Percentiles rank a stretch among this genome's conserved stretches.
Conservation (phyloP, 2,797 vertebrate species). For the Sardinella longiceps region DNA sequence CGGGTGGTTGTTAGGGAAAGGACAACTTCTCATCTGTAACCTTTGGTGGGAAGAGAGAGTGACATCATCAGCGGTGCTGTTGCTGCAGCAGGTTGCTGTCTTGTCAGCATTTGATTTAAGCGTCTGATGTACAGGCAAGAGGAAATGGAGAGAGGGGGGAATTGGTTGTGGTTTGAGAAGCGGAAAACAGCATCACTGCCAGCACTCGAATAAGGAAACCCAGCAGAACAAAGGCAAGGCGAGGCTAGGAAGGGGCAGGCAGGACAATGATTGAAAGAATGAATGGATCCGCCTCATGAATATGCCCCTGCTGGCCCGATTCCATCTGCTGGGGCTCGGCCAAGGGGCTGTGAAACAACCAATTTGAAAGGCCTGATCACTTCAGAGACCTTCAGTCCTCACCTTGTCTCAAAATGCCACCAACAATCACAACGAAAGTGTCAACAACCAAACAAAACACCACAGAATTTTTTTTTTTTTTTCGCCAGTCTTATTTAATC, state of each 20-base stretch:
- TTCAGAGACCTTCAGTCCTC: neutral
- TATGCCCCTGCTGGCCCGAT: constrained; percentile 57
- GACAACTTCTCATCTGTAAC: constrained; percentile 40
- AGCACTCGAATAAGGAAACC: constrained; percentile 15
- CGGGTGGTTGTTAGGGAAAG: neutral
- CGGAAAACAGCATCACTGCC: neutral
- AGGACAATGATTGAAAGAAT: constrained; percentile 40
- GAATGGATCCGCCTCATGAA: constrained; percentile 50
- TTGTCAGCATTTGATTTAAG: constrained; percentile 56
- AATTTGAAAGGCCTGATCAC: neutral
- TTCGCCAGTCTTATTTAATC: neutral
- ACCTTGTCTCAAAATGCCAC: neutral
- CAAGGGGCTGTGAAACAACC: neutral
- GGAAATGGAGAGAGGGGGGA: constrained; percentile 35
- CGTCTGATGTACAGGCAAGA: constrained; percentile 61
- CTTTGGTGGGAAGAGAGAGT: constrained; percentile 38
- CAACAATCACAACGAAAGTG: neutral
- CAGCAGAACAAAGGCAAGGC: constrained; percentile 29
- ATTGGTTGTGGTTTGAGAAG: constrained; percentile 11
- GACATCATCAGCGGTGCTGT: constrained; percentile 65
- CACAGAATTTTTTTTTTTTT: no score
- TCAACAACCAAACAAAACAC: neutral
- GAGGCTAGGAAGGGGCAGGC: no score
- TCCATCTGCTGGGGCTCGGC: constrained; percentile 59
- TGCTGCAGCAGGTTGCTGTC: constrained; percentile 41